Conservation (phyloP, 2,797 vertebrate genomes). For the Glossophaga mutica region DNA sequence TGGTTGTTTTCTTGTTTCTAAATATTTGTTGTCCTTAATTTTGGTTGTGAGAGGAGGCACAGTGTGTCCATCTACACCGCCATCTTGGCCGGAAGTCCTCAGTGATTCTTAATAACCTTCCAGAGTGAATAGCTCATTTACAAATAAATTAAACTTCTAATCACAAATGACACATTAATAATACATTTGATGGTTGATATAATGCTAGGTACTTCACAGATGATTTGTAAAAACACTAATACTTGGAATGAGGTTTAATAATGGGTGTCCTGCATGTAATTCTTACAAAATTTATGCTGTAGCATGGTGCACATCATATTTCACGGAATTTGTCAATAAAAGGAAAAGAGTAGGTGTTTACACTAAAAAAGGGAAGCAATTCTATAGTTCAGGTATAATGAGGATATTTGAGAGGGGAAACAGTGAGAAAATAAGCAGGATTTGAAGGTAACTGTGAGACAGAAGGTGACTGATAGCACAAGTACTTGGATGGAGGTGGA, state of each 20-base stretch:
- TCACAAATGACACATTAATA: not conserved
- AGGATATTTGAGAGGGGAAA: not conserved
- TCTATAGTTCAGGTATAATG: not conserved
- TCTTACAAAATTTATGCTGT: not conserved
- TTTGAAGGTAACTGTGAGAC: not conserved
- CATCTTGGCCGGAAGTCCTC: too few relatives aligned
- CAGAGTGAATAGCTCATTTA: not conserved
- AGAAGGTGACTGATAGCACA: not conserved
- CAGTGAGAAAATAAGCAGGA: not conserved
- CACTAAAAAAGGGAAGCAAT: not conserved
- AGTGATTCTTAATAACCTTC: not conserved
- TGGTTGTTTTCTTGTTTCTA: too few relatives aligned
- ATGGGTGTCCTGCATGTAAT: not conserved
- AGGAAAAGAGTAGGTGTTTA: not conserved
- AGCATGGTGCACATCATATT: not conserved
- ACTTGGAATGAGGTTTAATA: not conserved
- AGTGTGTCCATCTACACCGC: too few relatives aligned
- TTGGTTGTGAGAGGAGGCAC: too few relatives aligned
- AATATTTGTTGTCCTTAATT: too few relatives aligned
- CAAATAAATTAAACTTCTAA: not conserved
- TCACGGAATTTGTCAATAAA: not conserved
- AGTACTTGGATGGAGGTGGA: rapidly evolving
- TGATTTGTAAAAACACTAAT: not conserved
- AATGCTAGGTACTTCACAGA: not conserved
- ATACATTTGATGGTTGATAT: not conserved